phyloP scores from a whole-genome alignment of 1,140 invertebrate species.

The Sycobia sp. region DNA sequence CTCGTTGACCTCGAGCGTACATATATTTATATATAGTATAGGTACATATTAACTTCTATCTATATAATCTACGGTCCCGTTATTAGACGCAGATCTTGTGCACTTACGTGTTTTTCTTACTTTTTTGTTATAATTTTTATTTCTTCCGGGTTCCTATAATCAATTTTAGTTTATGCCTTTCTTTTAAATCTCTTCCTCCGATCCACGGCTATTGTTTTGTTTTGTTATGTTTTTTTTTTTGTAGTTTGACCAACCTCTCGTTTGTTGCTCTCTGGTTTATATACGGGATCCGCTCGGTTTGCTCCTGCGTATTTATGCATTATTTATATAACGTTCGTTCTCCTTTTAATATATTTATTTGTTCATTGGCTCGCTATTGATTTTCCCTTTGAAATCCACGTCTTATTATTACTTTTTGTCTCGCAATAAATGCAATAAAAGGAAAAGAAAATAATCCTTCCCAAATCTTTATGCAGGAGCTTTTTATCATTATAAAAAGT shows the following conservation, averaged over 20 bases:
- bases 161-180: too few species aligned
- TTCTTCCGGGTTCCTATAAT: too few species aligned
- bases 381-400: slow-evolving; percentile 3
- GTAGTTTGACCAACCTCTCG: too few species aligned
- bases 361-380: slow-evolving; percentile 21
- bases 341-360: slow-evolving; percentile 6
- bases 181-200: too few species aligned
- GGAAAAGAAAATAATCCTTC: not conserved
- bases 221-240: too few species aligned
- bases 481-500: not conserved
- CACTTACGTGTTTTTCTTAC: slow-evolving; percentile 27
- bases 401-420: not conserved
- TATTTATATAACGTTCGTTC: not conserved
- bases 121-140: slow-evolving; percentile 15
- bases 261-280: too few species aligned
- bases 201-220: too few species aligned
- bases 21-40: slow-evolving; percentile 37
- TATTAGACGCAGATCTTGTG: slow-evolving; percentile 41
- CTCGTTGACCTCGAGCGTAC: slow-evolving; percentile 21
- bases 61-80: slow-evolving; percentile 43
- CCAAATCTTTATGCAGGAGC: too few species aligned
- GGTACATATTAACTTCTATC: slow-evolving; percentile 39
- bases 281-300: too few species aligned
- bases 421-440: not conserved
- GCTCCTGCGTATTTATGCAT: not conserved